Evolutionary conservation across 2,113 vertebrate genomes (phyloP), one percentile per base, ranked within the genome.

Genomic region (Pangasianodon hypophthalmus): DNA sequence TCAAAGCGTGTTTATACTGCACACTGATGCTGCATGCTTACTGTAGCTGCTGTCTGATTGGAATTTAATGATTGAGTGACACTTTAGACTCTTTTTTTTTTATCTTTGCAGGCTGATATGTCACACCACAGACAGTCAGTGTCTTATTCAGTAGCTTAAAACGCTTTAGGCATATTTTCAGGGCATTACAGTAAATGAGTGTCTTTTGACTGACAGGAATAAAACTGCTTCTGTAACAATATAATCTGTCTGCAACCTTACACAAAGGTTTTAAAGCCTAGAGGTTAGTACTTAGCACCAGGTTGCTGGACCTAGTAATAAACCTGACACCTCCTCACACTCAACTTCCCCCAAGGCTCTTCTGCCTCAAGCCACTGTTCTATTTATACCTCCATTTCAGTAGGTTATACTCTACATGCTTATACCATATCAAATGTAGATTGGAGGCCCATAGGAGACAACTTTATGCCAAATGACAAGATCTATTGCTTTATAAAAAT

Each of bases 341-440:
- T 69, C 37, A 44, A 29, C 58, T 64, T 7, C 90, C 84, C 84
- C 84, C 16, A 64, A 83, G 86, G 52, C 52, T 48, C 37, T 24
- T 46, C 48, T 32, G 64, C 88, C 56, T 71, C 67, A 44, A 89
- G 88, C 52, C 69, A 77, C n/a, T 1, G n/a, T 62, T 85, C 88
- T 87, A 89, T 90, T 90, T 92, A 89, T 92, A 90, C 80, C 54
- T 89, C 62, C 32, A 24, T 84, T 90, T 89, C 83, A 84, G 19
- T 37, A 79, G 85, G 84, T 79, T 41, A 87, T 81, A 48, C 84
- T 85, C 29, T 87, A 80, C 58, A 44, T 11, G 8, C 16, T 69
- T 7, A 77, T 62, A 67, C 46, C 77, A 3, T 69, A 80, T 86
- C 64, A n/a, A 60, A 86, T 69, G 75, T 80, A 86, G 88, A 86